phyloP scores from a whole-genome alignment of 1,140 invertebrate species.

The Oryctes rhinoceros region DNA sequence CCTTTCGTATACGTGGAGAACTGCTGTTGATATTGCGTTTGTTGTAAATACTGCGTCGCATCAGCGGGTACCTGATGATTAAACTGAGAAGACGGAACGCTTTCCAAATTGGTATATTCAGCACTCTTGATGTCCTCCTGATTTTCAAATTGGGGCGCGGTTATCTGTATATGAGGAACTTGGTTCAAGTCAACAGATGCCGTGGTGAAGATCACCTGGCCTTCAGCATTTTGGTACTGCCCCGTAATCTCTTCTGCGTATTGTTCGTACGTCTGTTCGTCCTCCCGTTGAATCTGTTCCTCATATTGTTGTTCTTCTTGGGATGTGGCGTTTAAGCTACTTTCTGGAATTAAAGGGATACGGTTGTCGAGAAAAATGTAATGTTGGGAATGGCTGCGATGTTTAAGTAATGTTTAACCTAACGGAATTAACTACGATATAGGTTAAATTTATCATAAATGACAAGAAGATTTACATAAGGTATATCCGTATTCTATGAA shows the following conservation, averaged over 20 bases:
- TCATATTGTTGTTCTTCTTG: constrained; percentile 17
- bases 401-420: not conserved
- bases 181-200: constrained; percentile 31
- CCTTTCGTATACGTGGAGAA: constrained; percentile 43
- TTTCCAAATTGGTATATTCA: constrained; percentile 53
- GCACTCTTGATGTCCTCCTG: constrained; percentile 38
- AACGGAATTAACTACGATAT: too few species aligned
- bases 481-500: too few species aligned
- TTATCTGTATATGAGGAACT: constrained; percentile 38
- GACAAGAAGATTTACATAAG: too few species aligned
- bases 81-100: constrained; percentile 48
- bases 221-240: not conserved
- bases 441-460: too few species aligned
- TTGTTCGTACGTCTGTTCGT: constrained; percentile 28
- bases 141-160: constrained; percentile 11
- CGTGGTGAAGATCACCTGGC: not conserved
- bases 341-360: not conserved
- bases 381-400: not conserved
- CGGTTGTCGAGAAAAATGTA: not conserved
- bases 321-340: not conserved
- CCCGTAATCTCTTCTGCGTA: constrained; percentile 39
- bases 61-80: constrained; percentile 47
- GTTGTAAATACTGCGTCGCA: constrained; percentile 50
- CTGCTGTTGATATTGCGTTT: constrained; percentile 50
- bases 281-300: constrained; percentile 18